Evolutionary conservation across 2,888 invertebrate genomes (phyloP).

Genomic region (Xestia c-nigrum): DNA sequence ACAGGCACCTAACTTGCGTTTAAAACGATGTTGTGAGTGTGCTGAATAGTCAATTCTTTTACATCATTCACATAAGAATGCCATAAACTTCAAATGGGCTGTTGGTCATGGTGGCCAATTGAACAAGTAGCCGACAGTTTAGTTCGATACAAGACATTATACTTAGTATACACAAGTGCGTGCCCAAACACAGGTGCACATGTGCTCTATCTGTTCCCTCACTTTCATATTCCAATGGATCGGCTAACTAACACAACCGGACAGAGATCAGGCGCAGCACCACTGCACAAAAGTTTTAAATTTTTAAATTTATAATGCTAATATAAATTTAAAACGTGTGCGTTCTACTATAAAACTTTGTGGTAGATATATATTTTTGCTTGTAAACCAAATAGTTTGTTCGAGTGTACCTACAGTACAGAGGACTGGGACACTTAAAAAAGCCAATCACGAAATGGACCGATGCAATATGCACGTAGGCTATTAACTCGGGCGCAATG

Average conservation of each 20-base stretch:
- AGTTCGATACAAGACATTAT: background rate
- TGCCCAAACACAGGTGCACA: background rate
- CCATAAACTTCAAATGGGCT: background rate
- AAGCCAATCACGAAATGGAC: slow-evolving; percentile 76
- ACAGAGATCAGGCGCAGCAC: background rate
- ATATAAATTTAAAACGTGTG: too few relatives aligned
- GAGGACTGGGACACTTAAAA: slow-evolving; percentile 61
- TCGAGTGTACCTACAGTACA: slow-evolving; percentile 31
- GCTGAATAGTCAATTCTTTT: background rate
- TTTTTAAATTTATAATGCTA: background rate
- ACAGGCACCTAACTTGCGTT: background rate
- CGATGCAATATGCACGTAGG: slow-evolving; percentile 77
- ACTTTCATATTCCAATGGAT: background rate
- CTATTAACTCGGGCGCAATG: slow-evolving; percentile 71
- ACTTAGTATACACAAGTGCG: background rate
- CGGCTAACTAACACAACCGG: background rate
- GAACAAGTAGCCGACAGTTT: background rate
- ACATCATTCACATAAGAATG: background rate
- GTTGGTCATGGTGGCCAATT: background rate
- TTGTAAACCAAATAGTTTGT: background rate
- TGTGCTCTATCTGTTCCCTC: background rate
- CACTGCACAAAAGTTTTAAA: background rate
- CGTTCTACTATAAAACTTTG: too few relatives aligned
- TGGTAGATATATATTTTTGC: background rate
- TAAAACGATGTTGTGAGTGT: background rate